These are phyloP conservation scores for Chrysochloris asiatica DNA, from an alignment of 2,113 vertebrate species.

Conservation along the genomic window DNA sequence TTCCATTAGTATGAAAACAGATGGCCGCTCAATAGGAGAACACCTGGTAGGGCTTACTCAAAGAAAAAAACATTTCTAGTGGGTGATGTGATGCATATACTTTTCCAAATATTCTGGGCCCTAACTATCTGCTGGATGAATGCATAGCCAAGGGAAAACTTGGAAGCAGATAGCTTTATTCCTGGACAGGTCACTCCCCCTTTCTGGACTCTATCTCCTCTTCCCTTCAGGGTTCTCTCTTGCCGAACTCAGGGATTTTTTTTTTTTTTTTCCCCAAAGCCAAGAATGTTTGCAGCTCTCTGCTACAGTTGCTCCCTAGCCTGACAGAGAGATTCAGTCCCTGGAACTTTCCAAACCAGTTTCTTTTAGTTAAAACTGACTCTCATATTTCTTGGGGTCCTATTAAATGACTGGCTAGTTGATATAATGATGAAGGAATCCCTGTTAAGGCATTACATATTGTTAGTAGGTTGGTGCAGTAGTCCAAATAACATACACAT, in stretches of 20 bases:
- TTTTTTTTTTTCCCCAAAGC: neutral
- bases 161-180: conserved; percentile 2
- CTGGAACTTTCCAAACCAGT: neutral
- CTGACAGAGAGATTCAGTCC: neutral
- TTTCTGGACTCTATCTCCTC: neutral
- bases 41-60: neutral
- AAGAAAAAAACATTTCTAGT: neutral
- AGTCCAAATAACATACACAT: neutral
- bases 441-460: neutral
- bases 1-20: conserved; percentile 56
- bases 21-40: conserved; percentile 47
- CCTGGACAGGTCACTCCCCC: neutral
- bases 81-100: neutral
- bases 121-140: neutral
- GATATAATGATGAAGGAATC: neutral
- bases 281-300: neutral
- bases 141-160: neutral
- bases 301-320: neutral
- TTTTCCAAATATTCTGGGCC: neutral
- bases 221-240: neutral
- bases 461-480: neutral
- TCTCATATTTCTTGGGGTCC: neutral
- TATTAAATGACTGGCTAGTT: neutral
- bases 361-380: neutral
- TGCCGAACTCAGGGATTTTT: neutral